Conservation (phyloP, 1,140 invertebrate genomes). For the Ceratosolen solmsi region DNA sequence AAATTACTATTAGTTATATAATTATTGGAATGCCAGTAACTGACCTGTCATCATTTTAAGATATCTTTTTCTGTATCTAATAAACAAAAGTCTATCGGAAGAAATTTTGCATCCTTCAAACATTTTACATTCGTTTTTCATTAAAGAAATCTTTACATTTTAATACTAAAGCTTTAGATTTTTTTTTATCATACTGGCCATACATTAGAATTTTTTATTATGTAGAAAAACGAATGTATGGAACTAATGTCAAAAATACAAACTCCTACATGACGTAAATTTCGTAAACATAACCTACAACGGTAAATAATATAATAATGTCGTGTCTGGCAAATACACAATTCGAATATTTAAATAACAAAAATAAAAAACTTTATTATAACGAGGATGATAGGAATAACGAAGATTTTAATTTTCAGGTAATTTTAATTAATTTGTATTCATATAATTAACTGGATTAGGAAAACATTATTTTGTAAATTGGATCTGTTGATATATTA, state of each 20-base stretch:
- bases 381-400: conserved; percentile 58
- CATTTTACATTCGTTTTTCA: conserved; percentile 27
- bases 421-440: conserved; percentile 49
- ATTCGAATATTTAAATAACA: conserved; percentile 58
- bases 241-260: neutral
- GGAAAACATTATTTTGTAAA: too few species aligned
- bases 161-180: neutral
- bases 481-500: too few species aligned
- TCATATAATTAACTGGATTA: neutral
- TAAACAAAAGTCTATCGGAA: conserved; percentile 40
- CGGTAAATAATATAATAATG: conserved; percentile 55
- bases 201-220: conserved; percentile 3
- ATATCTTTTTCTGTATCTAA: neutral
- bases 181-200: neutral
- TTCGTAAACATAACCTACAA: conserved; percentile 50
- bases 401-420: conserved; percentile 68
- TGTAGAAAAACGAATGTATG: neutral
- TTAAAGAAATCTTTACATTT: neutral
- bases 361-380: conserved; percentile 56
- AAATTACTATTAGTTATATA: too few species aligned
- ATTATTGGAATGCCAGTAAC: too few species aligned
- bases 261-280: neutral
- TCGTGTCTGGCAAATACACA: conserved; percentile 55
- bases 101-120: neutral
- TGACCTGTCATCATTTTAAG: neutral